Conservation (phyloP, 2,888 invertebrate species). For the Aleiodes alternator region DNA sequence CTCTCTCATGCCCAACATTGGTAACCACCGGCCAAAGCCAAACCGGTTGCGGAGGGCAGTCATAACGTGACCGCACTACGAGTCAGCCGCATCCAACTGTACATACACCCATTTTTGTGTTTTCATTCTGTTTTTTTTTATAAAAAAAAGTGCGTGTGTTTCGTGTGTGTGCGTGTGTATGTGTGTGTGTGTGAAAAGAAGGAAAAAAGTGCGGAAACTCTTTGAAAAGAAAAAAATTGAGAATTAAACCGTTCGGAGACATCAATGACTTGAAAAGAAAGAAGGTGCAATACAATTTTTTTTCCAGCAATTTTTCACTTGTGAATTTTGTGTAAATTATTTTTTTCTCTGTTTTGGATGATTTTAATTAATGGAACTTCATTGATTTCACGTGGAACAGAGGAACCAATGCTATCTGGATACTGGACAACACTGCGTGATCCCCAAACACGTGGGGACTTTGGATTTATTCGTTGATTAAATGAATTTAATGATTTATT, state of each 20-base stretch:
- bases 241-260: not conserved
- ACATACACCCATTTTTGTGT: conserved; percentile 27
- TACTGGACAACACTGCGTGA: too few species aligned
- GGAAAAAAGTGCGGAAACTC: not conserved
- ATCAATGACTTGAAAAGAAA: too few species aligned
- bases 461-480: too few species aligned
- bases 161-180: conserved; percentile 8
- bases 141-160: not conserved
- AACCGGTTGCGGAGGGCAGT: conserved; percentile 66
- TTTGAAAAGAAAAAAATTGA: not conserved
- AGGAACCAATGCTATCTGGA: too few species aligned
- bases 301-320: too few species aligned
- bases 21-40: conserved; percentile 23
- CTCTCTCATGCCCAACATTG: not conserved
- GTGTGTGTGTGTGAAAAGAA: not conserved
- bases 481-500: too few species aligned
- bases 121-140: not conserved
- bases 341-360: too few species aligned
- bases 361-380: too few species aligned
- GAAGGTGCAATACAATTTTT: too few species aligned
- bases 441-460: too few species aligned
- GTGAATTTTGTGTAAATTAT: too few species aligned
- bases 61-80: conserved; percentile 73
- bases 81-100: conserved; percentile 56
- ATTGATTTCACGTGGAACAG: too few species aligned